Conservation (phyloP, 2,888 invertebrate species). For the Ectropis crepuscularia region DNA sequence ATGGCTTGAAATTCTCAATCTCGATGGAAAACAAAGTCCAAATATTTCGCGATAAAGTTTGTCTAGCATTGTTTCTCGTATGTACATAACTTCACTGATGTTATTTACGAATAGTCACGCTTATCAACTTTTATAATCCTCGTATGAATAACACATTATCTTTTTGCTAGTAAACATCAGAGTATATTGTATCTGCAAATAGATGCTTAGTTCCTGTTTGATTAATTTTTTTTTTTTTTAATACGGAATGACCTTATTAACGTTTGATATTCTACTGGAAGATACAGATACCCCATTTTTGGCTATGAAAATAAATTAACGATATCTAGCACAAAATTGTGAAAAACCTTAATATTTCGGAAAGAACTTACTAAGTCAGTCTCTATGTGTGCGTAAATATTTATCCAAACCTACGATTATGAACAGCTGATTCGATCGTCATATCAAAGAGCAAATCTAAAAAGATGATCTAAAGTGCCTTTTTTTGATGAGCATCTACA, state of each 20-base stretch:
- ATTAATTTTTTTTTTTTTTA: not conserved
- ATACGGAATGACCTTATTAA: not conserved
- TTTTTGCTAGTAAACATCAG: slow-evolving; percentile 17
- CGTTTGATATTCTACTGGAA: not conserved
- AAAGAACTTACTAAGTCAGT: no score
- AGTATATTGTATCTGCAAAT: slow-evolving; percentile 1
- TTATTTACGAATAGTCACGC: slow-evolving; percentile 11
- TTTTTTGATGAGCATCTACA: no score
- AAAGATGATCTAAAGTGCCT: no score
- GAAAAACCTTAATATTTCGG: no score
- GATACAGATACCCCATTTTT: no score
- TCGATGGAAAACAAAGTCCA: not conserved
- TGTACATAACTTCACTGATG: slow-evolving; percentile 2
- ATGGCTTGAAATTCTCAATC: slow-evolving; percentile 1
- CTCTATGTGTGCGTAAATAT: no score
- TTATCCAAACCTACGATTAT: no score
- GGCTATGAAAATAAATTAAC: no score
- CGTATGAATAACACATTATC: slow-evolving; percentile 24
- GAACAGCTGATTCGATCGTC: no score
- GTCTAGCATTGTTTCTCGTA: slow-evolving; percentile 4
- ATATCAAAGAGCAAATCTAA: no score
- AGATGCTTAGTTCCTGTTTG: slow-evolving; percentile 6
- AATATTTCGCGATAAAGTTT: slow-evolving; percentile 9
- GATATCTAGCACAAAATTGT: no score
- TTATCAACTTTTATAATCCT: slow-evolving; percentile 22